Evolutionary conservation across 2,113 vertebrate genomes (phyloP), one percentile per base, ranked within the genome.

Genomic region (Peromyscus leucopus): DNA sequence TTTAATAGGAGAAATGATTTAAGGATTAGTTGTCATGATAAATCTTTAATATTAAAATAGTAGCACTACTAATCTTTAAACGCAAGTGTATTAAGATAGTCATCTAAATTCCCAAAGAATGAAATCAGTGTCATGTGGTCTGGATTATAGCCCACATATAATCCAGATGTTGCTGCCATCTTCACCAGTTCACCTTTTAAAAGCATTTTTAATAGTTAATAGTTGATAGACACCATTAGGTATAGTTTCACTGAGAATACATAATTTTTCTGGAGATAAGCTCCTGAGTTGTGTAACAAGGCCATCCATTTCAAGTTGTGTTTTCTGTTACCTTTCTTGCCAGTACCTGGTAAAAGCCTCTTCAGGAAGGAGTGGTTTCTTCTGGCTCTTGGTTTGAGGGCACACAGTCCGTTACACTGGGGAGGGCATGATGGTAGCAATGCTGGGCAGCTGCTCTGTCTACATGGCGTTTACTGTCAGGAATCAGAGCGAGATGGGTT

Each of bases 191-290:
- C 8, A 65, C 82, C 80, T 82, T 92, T 89, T 86, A 57, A 89
- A 86, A 79, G 31, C 21, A 46, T 90, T 74, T 42, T 85, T 79
- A 51, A 93, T 85, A 11, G 83, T 92, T 88, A 82, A 57, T 69
- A 92, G 46, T 90, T 96, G n/a, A 48, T 95, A 88, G 48, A 33
- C 15, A 96, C 55, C 33, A 84, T 79, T 95, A 42, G 94, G 89
- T 94, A 48, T 48, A 91, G 61, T 79, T 90, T 51, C 83, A 2
- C 28, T 82, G 83, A 89, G 61, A 85, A 90, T 85, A 79, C 7
- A 22, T 89, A 83, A 79, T 93, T 96, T 93, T 46, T 31, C 51
- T 76, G 57, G 78, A 42, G 46, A 51, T 88, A 74, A 5, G 1
- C 86, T 93, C 26, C 69, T 96, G 69, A 91, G 86, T 92, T 94